Evolutionary conservation across 30 jellyfish, hydroid and myxozoan species (phyloP), one percentile per base, ranked within the genome.

Genomic region (Aurelia aurita): DNA sequence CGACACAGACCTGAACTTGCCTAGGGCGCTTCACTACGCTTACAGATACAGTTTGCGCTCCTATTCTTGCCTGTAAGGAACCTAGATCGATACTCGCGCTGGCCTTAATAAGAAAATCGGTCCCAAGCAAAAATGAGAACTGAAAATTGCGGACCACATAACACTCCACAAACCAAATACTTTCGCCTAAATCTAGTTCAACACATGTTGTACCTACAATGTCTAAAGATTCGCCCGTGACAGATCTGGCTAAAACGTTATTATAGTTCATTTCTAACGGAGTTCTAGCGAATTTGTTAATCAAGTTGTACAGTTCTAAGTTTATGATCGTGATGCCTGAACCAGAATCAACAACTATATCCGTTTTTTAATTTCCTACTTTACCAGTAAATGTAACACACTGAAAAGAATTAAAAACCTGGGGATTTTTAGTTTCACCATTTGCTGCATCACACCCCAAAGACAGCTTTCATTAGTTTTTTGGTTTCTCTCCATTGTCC

Each of bases 81-180:
- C 72, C 85, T 28, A 73, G 29, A 51, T 73, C 77, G 5, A 73
- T 73, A 14, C 26, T 73, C 0, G 85, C 54, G 55, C 76, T 54
- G 45, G 70, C 16, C 84, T 49, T 71, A n/a, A n/a, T n/a, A n/a
- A n/a, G n/a, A n/a, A n/a, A n/a, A n/a, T n/a, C n/a, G n/a, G n/a
- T n/a, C 23, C 89, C 89, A 0, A 78, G 51, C 80, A 78, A 61
- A 51, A 60, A 78, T 44, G 69, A 28, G 23, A 47, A 60, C 27
- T 27, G 21, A 35, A 78, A 78, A 47, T 78, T 78, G 22, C 61
- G 74, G 16, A 57, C 88, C 58, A 53, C 61, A 32, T 77, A 61
- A 57, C 77, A 77, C 32, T 77, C 88, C 43, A 77, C 67, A 57
- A 54, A 77, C 88, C 88, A 77, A 3, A 3, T 55, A 32, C 78